A percentile compares a stretch with the other conserved stretches of the same genome.
Evolutionary conservation across 1,140 invertebrate species (phyloP).

Genomic region (Gonioctena quinquepunctata): DNA sequence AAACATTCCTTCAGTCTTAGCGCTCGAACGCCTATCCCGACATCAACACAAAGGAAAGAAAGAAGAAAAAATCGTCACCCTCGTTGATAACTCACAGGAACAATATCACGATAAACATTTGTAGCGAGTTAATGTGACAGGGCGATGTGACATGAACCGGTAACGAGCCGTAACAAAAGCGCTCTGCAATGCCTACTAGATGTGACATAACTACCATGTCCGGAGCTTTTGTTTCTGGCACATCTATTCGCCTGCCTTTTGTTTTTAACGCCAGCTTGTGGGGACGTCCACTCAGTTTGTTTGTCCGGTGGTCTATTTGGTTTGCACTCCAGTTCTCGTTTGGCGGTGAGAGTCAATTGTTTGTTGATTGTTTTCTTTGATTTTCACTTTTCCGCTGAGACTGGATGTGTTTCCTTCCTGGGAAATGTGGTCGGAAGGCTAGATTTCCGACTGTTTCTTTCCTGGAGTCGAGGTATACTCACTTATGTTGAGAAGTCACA

Average conservation of each 20-base stretch:
- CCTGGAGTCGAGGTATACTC: too few relatives aligned
- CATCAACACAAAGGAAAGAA: neutral
- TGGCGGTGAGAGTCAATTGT: neutral
- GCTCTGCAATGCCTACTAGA: neutral
- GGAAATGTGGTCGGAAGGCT: neutral
- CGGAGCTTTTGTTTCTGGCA: slow-evolving; percentile 3
- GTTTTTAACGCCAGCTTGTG: slow-evolving; percentile 2
- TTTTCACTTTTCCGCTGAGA: neutral
- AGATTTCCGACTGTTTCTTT: too few relatives aligned
- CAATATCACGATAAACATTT: slow-evolving; percentile 5
- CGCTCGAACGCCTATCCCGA: neutral
- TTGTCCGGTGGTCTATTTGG: neutral
- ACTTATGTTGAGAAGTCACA: too few relatives aligned
- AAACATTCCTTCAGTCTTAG: neutral
- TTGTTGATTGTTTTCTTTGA: neutral
- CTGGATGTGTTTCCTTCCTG: neutral
- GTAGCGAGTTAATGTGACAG: slow-evolving; percentile 4
- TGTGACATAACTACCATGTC: slow-evolving; percentile 4
- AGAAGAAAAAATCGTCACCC: neutral
- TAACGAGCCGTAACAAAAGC: slow-evolving; percentile 12
- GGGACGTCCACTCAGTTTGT: neutral
- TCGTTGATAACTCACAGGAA: neutral
- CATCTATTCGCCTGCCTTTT: slow-evolving; percentile 6
- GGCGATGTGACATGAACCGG: slow-evolving; percentile 2
- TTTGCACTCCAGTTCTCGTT: neutral